A percentile compares a stretch with the other conserved stretches of the same genome.
Evolutionary conservation across 2,113 vertebrate genomes (phyloP).

Genomic region (Rhea americana): DNA sequence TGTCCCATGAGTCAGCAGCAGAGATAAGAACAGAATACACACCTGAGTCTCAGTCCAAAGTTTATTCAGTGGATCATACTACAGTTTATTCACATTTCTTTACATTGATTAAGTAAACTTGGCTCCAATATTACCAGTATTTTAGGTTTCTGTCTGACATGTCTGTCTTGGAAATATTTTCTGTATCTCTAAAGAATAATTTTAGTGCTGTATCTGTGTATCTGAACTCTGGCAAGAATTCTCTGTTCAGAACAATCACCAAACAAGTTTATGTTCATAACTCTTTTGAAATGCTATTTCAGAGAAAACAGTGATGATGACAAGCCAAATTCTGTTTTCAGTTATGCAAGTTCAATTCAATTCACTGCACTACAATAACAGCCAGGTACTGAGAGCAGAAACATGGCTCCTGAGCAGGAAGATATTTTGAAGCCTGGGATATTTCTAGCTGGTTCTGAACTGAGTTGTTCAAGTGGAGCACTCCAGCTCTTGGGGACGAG

Average conservation of each 20-base stretch:
- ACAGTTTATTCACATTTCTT: background rate
- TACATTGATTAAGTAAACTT: background rate
- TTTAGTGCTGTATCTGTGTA: conserved; percentile 23
- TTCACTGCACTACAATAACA: background rate
- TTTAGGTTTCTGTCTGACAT: background rate
- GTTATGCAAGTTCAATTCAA: background rate
- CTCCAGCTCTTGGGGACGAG: background rate
- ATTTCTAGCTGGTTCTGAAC: background rate
- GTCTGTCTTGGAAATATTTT: conserved; percentile 1
- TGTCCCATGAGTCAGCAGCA: background rate
- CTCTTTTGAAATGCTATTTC: conserved; percentile 17
- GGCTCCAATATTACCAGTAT: background rate
- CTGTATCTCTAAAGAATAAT: conserved; percentile 22
- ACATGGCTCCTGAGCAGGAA: background rate
- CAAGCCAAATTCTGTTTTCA: conserved; percentile 44
- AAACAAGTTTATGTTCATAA: conserved; percentile 31
- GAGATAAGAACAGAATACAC: background rate
- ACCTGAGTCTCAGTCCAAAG: background rate
- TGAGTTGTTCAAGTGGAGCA: background rate
- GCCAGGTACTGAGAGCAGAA: background rate
- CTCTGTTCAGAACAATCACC: conserved; percentile 32
- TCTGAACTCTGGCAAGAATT: conserved; percentile 18
- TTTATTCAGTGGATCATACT: background rate
- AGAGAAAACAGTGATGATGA: conserved; percentile 19
- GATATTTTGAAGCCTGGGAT: background rate